Base-by-base conservation (phyloP, 1,140 invertebrate species). In the Trichogramma pretiosum region DNA sequence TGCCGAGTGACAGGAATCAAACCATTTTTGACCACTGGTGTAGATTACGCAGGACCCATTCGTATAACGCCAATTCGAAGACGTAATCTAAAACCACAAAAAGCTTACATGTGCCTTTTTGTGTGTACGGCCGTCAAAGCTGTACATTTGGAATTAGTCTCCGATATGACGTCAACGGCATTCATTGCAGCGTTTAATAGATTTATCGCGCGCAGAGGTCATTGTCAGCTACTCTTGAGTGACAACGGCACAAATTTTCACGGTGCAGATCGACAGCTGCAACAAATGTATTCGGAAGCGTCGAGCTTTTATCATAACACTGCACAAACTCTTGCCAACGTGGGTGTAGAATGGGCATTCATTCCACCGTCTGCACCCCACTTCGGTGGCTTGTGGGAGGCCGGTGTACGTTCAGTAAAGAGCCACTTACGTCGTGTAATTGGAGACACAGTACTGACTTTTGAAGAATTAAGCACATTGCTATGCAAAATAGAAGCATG, bases 381-480 rank as follows among this genome's bases (percentile, higher is more conserved):
- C 22, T 38, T 19, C 16, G 44, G 44, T 3, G 44, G 23, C 18
- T 13, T 46, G 7, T 46, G 35, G 35, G 44, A 46, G 19, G 34
- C 44, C 21, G 35, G 44, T 2, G 35, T 46, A 2, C 63, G 80
- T 80, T 61, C 22, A 11, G 24, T 38, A 1, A 46, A 46, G 24
- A 16, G 37, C 13, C 35, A 79, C 22, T 13, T 65, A 16, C 22
- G 37, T 9, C 35, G 48, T 13, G 19, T 44, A 2, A 5, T 44
- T 16, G 3, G 13, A 10, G 16, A 44, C 11, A 22, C 30, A 23
- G 42, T 28, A n/a, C 41, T 38, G 3, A 55, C 46, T 17, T 56
- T 22, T 50, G 43, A 52, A 33, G 46, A 52, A 36, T 40, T 54
- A n/a, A 17, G 3, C 3, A 50, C 48, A 16, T 35, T 50, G 2